Evolutionary conservation across 23 tunicate species (phyloP), one percentile per base, ranked within the genome.

Genomic region (Styela clava): DNA sequence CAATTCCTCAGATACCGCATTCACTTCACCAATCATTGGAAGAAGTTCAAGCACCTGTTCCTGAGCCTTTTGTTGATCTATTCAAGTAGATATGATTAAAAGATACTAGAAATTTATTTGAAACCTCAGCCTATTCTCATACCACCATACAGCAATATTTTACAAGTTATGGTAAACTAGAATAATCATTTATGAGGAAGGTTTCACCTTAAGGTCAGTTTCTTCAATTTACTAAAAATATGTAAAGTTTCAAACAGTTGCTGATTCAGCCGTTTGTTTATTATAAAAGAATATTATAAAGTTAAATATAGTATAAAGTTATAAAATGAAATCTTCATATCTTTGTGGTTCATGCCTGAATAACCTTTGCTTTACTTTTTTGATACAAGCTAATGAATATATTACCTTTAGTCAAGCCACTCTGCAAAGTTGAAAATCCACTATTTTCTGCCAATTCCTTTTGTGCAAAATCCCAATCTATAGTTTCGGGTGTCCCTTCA

Each of bases 401-500:
- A n/a, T n/a, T n/a, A 93, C 98, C 98, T 88, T 93, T 93, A 9
- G 83, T 71, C 89, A 93, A 83, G 61, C 96, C 99, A 69, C 86
- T 82, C 62, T 87, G 88, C 2, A 61, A 61, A 1, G 99, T 86
- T n/a, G 96, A 79, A 35, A 85, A 95, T 5, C 99, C 99, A 78
- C 95, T 89, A 51, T 95, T 85, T 64, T 95, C 99, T 24, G 99
- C 99, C 86, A 95, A 69, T 63, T 95, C 99, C 84, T 89, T 89
- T 81, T 95, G 95, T 2, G 99, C 99, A 72, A 95, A 95, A 27
- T 94, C 98, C 99, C 99, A 95, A 32, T 95, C 99, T 25, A 95
- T 90, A 1, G 80, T 31, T 22, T 74, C 84, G 20, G 99, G 99
- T 0, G 86, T 71, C 12, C 92, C 99, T 29, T 89, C 98, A 18